phyloP scores from a whole-genome alignment of 2,888 invertebrate species.

The Aproaerema taeniolella region DNA sequence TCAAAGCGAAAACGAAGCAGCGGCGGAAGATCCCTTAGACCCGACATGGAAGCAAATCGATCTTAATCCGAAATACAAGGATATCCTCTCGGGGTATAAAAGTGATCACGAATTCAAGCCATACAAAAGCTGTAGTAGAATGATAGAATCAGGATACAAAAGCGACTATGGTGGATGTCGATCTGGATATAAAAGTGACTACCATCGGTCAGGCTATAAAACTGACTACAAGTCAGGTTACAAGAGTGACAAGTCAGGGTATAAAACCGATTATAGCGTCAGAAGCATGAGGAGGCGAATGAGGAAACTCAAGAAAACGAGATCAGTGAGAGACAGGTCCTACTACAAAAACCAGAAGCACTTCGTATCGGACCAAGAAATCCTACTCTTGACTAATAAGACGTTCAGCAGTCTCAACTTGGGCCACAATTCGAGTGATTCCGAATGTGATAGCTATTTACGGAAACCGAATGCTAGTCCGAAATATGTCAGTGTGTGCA shows the following conservation, averaged over 20 bases:
- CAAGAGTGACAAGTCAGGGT: conserved; percentile 79
- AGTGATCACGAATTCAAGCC: conserved; percentile 77
- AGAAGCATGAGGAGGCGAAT: conserved; percentile 66
- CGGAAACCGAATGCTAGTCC: conserved; percentile 59
- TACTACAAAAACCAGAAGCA: conserved; percentile 76
- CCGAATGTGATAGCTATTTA: conserved; percentile 65
- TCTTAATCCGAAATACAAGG: conserved; percentile 80
- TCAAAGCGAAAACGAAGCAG: conserved; percentile 72
- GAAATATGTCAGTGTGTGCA: conserved; percentile 64
- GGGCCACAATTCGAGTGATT: conserved; percentile 76
- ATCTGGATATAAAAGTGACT: conserved; percentile 71
- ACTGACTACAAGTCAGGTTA: conserved; percentile 79
- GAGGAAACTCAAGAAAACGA: conserved; percentile 68
- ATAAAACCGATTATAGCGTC: conserved; percentile 77
- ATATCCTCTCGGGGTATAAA: conserved; percentile 78
- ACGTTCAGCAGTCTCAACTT: conserved; percentile 73
- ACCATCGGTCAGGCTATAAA: conserved; percentile 77
- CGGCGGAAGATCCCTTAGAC: conserved; percentile 76
- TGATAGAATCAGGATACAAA: conserved; percentile 78
- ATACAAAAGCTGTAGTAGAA: conserved; percentile 69
- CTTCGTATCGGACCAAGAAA: conserved; percentile 78
- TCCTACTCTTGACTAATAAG: conserved; percentile 74
- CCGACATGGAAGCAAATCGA: conserved; percentile 81
- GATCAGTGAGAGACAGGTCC: conserved; percentile 68
- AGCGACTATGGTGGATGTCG: conserved; percentile 79